phyloP scores from a whole-genome alignment of 2,113 vertebrate genomes.

The Agapornis roseicollis region DNA sequence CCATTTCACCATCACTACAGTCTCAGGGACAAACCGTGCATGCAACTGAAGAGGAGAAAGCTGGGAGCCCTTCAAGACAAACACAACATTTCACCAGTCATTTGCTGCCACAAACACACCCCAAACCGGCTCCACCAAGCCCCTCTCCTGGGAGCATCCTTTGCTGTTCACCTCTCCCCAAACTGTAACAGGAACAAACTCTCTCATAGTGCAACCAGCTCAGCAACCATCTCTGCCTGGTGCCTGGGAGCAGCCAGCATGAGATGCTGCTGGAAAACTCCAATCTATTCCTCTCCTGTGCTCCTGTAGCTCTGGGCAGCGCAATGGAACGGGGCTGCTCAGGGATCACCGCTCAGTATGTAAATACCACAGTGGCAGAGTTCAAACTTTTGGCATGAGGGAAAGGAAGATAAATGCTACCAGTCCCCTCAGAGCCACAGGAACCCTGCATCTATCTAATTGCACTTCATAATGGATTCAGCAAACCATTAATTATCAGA shows the following conservation, averaged over 20 bases:
- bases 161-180: neutral
- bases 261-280: neutral
- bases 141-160: neutral
- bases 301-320: neutral
- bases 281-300: neutral
- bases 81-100: neutral
- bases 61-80: rapidly evolving
- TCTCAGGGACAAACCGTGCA: rapidly evolving
- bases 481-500: slow-evolving; percentile 74
- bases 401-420: slow-evolving; percentile 66
- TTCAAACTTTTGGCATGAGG: slow-evolving; percentile 7
- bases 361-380: neutral
- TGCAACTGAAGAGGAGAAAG: neutral
- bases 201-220: neutral
- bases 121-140: neutral
- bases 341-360: neutral
- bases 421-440: slow-evolving; percentile 42
- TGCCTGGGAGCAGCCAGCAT: neutral
- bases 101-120: neutral
- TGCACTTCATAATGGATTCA: slow-evolving; percentile 70
- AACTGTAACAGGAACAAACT: neutral
- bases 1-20: neutral
- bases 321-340: neutral
- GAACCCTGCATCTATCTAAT: slow-evolving; percentile 63
- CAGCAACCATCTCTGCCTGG: neutral